These are phyloP conservation scores for Tridacna crocea DNA, from an alignment of 2,888 invertebrate genomes.

Conservation along the genomic window DNA sequence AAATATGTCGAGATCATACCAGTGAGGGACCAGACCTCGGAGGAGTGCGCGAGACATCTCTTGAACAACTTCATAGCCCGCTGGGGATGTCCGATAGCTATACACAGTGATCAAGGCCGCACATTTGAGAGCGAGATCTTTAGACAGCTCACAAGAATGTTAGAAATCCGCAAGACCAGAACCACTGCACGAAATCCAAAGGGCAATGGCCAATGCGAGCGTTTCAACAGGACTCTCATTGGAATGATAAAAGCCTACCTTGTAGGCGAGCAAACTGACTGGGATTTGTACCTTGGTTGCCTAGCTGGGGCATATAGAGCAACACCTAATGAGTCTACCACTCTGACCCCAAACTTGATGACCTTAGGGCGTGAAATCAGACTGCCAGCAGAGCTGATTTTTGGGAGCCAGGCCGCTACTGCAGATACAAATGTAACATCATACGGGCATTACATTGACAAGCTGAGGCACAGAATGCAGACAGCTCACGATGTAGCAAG, in stretches of 20 bases:
- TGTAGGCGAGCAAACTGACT: conserved; percentile 25
- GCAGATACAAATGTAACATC: not conserved
- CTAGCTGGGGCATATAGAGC: conserved; percentile 56
- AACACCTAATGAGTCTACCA: conserved; percentile 45
- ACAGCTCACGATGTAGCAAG: conserved; percentile 13
- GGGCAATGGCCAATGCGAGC: conserved; percentile 51
- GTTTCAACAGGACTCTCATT: conserved; percentile 49
- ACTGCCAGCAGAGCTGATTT: conserved; percentile 45
- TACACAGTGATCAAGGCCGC: conserved; percentile 40
- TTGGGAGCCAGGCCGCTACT: conserved; percentile 10
- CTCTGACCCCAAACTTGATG: conserved; percentile 51
- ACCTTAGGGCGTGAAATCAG: conserved; percentile 53
- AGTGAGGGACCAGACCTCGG: conserved; percentile 9
- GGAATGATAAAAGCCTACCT: conserved; percentile 57
- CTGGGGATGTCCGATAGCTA: conserved; percentile 36
- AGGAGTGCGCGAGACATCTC: conserved; percentile 23
- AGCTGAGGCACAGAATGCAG: conserved; percentile 23
- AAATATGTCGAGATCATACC: conserved; percentile 26
- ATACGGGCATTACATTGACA: conserved; percentile 29
- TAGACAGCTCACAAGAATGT: conserved; percentile 26
- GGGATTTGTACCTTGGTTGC: conserved; percentile 53
- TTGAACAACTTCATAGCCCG: conserved; percentile 33
- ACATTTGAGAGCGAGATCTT: too few species aligned
- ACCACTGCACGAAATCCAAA: conserved; percentile 49
- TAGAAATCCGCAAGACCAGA: conserved; percentile 42